Evolutionary conservation across 2,888 invertebrate species (phyloP), one percentile per base, ranked within the genome.

Genomic region (Sarcophaga subvicina): DNA sequence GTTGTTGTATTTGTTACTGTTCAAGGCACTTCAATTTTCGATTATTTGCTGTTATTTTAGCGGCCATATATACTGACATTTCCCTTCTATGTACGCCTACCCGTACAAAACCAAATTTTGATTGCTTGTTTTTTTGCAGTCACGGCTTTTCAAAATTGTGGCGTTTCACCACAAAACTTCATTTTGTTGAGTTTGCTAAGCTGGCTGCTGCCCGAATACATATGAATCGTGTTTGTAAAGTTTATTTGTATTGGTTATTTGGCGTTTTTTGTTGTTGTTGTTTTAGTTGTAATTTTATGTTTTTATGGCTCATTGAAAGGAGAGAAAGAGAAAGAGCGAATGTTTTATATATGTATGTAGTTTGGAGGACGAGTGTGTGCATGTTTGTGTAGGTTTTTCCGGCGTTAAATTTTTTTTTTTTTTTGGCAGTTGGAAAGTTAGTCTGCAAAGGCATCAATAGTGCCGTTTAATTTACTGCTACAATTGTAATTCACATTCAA

Each of bases 101-200:
- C 4, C 25, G 2, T 17, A 49, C 17, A 10, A n/a, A 11, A 8
- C 70, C 47, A 77, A 64, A 76, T 63, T 49, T 60, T 60, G 27
- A 27, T 66, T 60, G 49, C 37, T 37, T 54, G 17, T 54, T 54
- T 12, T 49, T 54, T 60, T 71, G 71, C 14, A 20, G 22, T 49
- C 37, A 14, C 14, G 25, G 47, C 17, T 62, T 22, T 62, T 37
- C 37, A 37, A 37, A 71, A 77, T 22, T 27, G 49, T 78, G 72
- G 63, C 75, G 60, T 60, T 70, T 80, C 60, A 71, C 84, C 79
- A 71, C 84, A 27, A 76, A 84, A 84, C 64, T 84, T 84, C 75
- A 84, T 84, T 84, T 76, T 14, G 54, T 54, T 12, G 12, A 67
- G 37, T 45, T 45, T 67, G n/a, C 45, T n/a, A 67, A 67, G 47